These are phyloP conservation scores for Rafetus swinhoei DNA, from an alignment of 2,113 vertebrate genomes.

Conservation along the genomic window DNA sequence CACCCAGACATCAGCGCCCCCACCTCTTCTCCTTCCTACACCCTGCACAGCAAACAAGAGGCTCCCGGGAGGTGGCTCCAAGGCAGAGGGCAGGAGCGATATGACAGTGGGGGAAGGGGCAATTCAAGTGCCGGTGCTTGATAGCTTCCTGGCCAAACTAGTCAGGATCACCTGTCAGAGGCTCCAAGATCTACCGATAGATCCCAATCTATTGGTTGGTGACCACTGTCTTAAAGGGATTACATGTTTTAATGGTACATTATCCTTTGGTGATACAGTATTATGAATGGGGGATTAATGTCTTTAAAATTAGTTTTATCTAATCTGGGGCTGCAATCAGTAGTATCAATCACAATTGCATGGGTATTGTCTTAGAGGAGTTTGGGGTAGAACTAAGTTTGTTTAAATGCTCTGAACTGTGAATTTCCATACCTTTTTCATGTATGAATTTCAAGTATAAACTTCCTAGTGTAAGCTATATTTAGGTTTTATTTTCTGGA, in stretches of 20 bases:
- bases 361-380: neutral
- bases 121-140: too few species aligned
- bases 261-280: neutral
- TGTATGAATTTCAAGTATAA: neutral
- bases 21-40: too few species aligned
- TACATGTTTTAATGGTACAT: neutral
- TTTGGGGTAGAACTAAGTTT: neutral
- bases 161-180: too few species aligned
- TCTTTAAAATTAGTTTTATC: neutral
- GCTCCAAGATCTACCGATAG: too few species aligned
- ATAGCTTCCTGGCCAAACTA: too few species aligned
- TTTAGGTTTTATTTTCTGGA: neutral
- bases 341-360: neutral
- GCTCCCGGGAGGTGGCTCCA: too few species aligned
- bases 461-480: neutral
- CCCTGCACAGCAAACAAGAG: too few species aligned
- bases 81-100: too few species aligned
- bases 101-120: too few species aligned
- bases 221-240: neutral
- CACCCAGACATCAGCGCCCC: too few species aligned
- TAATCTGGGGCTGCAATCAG: neutral
- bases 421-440: neutral
- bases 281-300: neutral
- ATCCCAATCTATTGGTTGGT: too few species aligned
- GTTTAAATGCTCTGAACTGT: neutral